Evolutionary conservation across 2,888 invertebrate species (phyloP).

Genomic region (Eupithecia dodoneata): DNA sequence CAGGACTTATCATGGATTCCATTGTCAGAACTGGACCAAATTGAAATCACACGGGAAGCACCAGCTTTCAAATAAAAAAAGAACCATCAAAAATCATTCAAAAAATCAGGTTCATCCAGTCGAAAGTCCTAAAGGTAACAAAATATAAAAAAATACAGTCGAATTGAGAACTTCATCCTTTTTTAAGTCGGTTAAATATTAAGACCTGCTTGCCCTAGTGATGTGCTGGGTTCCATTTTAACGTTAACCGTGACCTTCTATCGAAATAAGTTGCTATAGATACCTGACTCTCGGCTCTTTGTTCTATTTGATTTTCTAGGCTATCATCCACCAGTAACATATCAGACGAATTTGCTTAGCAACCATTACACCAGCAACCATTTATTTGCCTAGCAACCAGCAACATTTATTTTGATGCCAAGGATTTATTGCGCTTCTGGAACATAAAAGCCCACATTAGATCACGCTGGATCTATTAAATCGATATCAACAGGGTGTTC

Average conservation of each 20-base stretch:
- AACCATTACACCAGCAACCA: not conserved
- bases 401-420: constrained; percentile 1
- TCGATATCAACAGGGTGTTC: not conserved
- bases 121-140: no score
- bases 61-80: no score
- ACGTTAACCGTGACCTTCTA: not conserved
- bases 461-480: not conserved
- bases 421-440: constrained; percentile 12
- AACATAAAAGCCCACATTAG: constrained; percentile 10
- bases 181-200: no score
- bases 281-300: not conserved
- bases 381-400: not conserved
- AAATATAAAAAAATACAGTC: no score
- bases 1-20: no score
- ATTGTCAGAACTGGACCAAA: no score
- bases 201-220: no score
- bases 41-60: no score
- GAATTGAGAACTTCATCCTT: no score
- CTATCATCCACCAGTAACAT: not conserved
- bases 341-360: constrained; percentile 1
- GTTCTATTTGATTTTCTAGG: not conserved
- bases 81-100: no score
- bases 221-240: no score
- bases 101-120: no score
- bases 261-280: not conserved